phyloP scores from a whole-genome alignment of 2,797 vertebrate species.

The Falco peregrinus region DNA sequence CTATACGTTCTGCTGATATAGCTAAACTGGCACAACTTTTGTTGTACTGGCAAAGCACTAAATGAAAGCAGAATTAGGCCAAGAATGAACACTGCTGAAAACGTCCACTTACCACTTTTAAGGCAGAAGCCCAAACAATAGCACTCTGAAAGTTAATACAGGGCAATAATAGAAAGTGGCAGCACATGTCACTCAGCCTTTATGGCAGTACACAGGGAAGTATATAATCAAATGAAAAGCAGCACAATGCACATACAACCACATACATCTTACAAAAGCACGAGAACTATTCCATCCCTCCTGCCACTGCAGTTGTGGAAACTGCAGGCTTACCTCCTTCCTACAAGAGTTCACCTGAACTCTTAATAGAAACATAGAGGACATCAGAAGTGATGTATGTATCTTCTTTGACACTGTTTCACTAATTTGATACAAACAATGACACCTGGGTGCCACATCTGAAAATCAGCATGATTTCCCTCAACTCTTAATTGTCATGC shows the following conservation, averaged over 20 bases:
- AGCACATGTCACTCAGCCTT: not conserved
- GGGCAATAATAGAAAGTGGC: not conserved
- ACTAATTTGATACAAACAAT: constrained; percentile 59
- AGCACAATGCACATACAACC: not conserved
- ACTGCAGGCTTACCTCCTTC: not conserved
- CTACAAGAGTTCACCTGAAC: not conserved
- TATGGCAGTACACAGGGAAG: not conserved
- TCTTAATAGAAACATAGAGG: not conserved
- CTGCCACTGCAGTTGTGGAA: not conserved
- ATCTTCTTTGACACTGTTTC: not conserved
- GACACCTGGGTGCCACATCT: constrained; percentile 34
- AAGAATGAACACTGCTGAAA: not conserved
- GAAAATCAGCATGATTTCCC: constrained; percentile 8
- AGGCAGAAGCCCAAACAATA: not conserved
- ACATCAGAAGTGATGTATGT: not conserved
- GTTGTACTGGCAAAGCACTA: not conserved
- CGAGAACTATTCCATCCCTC: not conserved
- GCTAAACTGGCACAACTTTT: not conserved
- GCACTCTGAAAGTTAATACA: not conserved
- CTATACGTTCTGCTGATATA: not conserved
- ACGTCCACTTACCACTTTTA: not conserved
- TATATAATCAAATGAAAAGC: not conserved
- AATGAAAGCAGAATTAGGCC: not conserved
- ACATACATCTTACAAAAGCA: not conserved
- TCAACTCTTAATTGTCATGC: constrained; percentile 50